Percentiles rank a stretch among this genome's conserved stretches.
Conservation (phyloP, 2,797 vertebrate species). For the Lophura swinhoii region DNA sequence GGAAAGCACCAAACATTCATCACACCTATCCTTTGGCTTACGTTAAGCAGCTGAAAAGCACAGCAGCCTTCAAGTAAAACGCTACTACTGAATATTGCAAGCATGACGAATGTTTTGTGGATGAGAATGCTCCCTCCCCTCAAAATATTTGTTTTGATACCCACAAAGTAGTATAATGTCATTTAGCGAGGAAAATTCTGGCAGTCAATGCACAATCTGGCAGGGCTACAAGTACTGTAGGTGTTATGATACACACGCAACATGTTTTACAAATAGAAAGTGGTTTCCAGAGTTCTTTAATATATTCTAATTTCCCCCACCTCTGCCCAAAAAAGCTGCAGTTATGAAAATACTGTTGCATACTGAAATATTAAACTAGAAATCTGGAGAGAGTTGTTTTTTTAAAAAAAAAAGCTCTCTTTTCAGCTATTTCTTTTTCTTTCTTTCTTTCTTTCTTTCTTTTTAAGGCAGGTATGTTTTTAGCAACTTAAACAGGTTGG, state of each 20-base stretch:
- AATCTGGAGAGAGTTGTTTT: constrained; percentile 76
- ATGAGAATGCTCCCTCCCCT: constrained; percentile 35
- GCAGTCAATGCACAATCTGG: constrained; percentile 25
- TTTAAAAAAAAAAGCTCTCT: constrained; percentile 75
- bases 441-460: constrained; percentile 9
- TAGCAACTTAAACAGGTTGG: constrained; percentile 84
- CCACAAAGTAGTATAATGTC: constrained; percentile 56
- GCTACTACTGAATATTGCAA: neutral
- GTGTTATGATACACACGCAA: constrained; percentile 75
- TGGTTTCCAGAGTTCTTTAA: constrained; percentile 78
- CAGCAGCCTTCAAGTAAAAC: neutral
- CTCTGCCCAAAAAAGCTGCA: constrained; percentile 78
- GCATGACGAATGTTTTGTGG: neutral
- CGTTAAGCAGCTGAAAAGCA: neutral
- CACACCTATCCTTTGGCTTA: neutral
- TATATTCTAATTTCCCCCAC: constrained; percentile 78
- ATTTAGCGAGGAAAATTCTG: constrained; percentile 56
- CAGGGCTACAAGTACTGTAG: constrained; percentile 57
- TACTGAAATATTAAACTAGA: constrained; percentile 78
- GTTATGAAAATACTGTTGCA: constrained; percentile 80
- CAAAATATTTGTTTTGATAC: constrained; percentile 65
- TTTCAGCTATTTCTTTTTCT: constrained; percentile 68
- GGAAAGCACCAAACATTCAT: neutral
- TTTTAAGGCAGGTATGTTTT: constrained; percentile 78
- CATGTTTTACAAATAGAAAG: constrained; percentile 80